These are phyloP conservation scores for Atherinomorus stipes DNA, from an alignment of 2,113 vertebrate genomes.

Conservation along the genomic window DNA sequence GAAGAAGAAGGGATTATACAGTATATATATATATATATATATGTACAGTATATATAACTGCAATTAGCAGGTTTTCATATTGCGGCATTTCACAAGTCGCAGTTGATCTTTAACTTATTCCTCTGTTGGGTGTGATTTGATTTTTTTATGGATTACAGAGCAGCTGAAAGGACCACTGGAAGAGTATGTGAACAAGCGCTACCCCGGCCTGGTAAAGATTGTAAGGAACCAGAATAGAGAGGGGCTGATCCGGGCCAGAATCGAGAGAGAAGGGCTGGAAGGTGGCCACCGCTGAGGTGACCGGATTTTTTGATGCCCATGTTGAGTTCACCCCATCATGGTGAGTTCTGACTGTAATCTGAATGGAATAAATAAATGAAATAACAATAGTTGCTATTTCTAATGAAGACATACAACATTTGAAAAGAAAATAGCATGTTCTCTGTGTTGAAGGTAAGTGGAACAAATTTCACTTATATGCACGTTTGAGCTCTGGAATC, in stretches of 20 bases:
- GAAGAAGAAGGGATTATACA: too few species aligned
- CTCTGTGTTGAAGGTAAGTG: too few species aligned
- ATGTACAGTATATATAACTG: too few species aligned
- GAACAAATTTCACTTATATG: neutral
- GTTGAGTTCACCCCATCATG: constrained; percentile 97
- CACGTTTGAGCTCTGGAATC: neutral
- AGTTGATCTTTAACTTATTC: too few species aligned
- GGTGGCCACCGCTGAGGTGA: constrained; percentile 91
- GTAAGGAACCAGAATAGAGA: constrained; percentile 96
- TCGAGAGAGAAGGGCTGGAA: constrained; percentile 99
- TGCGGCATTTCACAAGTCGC: too few species aligned
- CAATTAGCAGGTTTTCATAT: too few species aligned
- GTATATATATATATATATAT: too few species aligned
- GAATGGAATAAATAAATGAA: neutral
- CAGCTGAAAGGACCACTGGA: constrained; percentile 94
- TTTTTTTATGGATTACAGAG: constrained; percentile 78
- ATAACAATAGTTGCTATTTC: neutral
- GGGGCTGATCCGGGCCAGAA: constrained; percentile 94
- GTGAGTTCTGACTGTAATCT: constrained; percentile 76
- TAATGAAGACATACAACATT: too few species aligned
- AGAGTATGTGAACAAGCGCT: constrained; percentile 96
- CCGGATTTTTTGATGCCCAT: constrained; percentile 96
- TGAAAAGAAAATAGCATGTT: too few species aligned
- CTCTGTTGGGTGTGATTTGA: neutral
- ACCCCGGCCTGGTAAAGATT: constrained; percentile 95